Percentiles rank a stretch among this genome's conserved stretches.
These are phyloP conservation scores for Eledone cirrhosa DNA, from an alignment of 2,888 invertebrate species.

Conservation along the genomic window DNA sequence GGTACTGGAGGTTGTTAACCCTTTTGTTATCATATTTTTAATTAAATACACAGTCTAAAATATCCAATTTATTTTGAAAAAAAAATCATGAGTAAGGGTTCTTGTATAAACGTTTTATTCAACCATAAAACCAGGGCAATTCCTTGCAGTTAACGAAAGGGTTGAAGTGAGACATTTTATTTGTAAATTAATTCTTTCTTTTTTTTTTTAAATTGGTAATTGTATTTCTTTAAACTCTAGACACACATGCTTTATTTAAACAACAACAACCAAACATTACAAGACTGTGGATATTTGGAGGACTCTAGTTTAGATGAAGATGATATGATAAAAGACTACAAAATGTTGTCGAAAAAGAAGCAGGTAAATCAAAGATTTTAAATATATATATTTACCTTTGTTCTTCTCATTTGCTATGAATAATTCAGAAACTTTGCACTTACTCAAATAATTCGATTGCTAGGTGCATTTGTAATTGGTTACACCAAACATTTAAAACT, in stretches of 20 bases:
- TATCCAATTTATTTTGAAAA: no score
- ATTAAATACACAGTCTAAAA: no score
- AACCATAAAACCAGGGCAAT: background rate
- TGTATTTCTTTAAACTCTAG: slow-evolving; percentile 48
- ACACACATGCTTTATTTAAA: slow-evolving; percentile 81
- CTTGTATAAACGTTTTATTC: background rate
- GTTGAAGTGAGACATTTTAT: background rate
- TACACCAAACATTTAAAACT: no score
- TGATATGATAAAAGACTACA: slow-evolving; percentile 82
- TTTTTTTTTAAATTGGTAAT: background rate
- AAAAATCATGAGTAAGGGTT: no score
- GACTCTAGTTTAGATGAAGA: slow-evolving; percentile 75
- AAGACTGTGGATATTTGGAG: slow-evolving; percentile 82
- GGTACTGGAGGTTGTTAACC: no score
- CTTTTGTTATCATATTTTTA: no score
- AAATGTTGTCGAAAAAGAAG: slow-evolving; percentile 68
- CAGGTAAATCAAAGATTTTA: slow-evolving; percentile 38
- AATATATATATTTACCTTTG: no score
- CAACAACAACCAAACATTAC: slow-evolving; percentile 76
- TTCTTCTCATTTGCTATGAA: no score
- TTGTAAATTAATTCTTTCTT: background rate
- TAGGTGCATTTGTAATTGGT: no score
- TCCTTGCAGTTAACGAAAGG: background rate
- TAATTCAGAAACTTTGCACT: no score
- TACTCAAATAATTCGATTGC: no score